These are phyloP conservation scores for Nasonia longicornis DNA, from an alignment of 1,140 invertebrate genomes.

Conservation along the genomic window DNA sequence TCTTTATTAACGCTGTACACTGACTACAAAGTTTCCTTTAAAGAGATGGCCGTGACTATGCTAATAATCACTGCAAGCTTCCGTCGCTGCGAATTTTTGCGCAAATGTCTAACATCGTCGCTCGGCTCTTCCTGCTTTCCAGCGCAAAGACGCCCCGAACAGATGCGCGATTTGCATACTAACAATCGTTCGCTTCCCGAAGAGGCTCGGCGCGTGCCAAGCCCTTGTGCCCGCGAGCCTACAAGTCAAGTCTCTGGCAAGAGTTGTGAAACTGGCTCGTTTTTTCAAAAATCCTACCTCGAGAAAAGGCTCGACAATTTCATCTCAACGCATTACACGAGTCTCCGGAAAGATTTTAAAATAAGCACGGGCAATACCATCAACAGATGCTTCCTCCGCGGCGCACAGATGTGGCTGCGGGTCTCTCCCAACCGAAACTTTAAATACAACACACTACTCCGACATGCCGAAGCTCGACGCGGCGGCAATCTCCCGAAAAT, in stretches of 20 bases:
- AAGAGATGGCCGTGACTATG: too few species aligned
- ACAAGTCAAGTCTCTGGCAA: too few species aligned
- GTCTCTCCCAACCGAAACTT: neutral
- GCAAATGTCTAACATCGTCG: neutral
- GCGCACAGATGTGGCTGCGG: neutral
- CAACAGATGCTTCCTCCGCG: neutral
- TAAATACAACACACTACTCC: neutral
- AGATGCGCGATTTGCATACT: slow-evolving; percentile 31
- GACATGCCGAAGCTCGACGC: too few species aligned
- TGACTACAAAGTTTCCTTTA: neutral
- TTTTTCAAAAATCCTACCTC: too few species aligned
- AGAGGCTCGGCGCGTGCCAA: neutral
- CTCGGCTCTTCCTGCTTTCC: neutral
- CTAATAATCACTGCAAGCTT: neutral
- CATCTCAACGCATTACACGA: neutral
- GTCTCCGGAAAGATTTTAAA: neutral
- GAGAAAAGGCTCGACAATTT: too few species aligned
- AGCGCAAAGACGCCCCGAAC: neutral
- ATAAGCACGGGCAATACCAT: neutral
- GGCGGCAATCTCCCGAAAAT: neutral
- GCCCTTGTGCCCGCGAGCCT: neutral
- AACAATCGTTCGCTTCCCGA: neutral
- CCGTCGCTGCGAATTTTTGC: neutral
- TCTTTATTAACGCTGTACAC: neutral
- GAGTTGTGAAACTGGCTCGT: too few species aligned